Evolutionary conservation across 2,113 vertebrate species (phyloP).

Genomic region (Marmota flaviventris): DNA sequence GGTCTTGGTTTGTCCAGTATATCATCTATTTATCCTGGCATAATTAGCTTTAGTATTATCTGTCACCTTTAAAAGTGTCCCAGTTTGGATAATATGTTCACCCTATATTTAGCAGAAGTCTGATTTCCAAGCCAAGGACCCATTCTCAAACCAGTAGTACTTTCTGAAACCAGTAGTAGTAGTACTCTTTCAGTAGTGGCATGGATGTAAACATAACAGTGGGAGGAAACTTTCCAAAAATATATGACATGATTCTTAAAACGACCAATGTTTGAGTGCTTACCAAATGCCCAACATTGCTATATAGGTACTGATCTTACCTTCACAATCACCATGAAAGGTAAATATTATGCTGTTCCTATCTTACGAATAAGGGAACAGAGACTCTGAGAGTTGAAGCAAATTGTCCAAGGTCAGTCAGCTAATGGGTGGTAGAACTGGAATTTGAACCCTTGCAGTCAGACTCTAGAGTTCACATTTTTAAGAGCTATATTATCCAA

Average conservation of each 20-base stretch:
- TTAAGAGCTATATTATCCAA: neutral
- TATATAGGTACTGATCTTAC: neutral
- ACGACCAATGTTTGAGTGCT: slow-evolving; percentile 2
- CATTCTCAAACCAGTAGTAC: neutral
- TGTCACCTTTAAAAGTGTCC: slow-evolving; percentile 39
- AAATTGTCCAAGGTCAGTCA: slow-evolving; percentile 1
- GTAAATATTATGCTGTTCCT: neutral
- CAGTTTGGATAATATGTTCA: slow-evolving; percentile 17
- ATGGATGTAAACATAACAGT: neutral
- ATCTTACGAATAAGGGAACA: slow-evolving; percentile 21
- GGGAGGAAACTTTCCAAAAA: neutral
- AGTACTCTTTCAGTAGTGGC: neutral
- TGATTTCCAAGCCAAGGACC: slow-evolving; percentile 45
- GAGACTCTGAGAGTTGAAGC: neutral
- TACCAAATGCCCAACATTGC: slow-evolving; percentile 6
- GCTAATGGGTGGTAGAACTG: neutral
- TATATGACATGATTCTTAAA: slow-evolving; percentile 28
- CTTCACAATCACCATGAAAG: neutral
- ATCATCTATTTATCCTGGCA: neutral
- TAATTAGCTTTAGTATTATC: slow-evolving; percentile 48
- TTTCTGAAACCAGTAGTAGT: neutral
- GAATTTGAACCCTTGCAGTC: neutral
- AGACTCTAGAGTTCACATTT: slow-evolving; percentile 33
- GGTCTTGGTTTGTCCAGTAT: slow-evolving; percentile 56
- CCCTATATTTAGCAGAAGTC: slow-evolving; percentile 63